Evolutionary conservation across 2,797 vertebrate genomes (phyloP).

Genomic region (Trachops cirrhosus): DNA sequence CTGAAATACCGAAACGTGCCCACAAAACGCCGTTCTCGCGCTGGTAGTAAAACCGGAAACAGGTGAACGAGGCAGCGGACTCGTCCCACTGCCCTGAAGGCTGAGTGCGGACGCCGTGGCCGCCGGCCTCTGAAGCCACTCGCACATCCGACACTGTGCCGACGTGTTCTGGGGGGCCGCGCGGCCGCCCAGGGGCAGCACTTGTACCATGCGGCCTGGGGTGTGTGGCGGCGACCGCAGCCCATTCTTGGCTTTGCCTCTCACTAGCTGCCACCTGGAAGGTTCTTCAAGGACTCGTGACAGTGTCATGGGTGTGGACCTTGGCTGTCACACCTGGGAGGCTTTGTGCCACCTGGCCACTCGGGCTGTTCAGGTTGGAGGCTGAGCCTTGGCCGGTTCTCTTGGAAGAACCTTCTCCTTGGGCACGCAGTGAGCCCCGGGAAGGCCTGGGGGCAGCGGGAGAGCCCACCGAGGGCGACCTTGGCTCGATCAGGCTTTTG

Average conservation of each 20-base stretch:
- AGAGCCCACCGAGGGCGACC: rapidly evolving
- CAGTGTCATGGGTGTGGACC: neutral
- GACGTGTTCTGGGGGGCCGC: rapidly evolving
- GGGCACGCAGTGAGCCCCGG: neutral
- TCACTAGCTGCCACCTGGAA: neutral
- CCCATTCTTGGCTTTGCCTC: neutral
- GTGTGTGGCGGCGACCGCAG: rapidly evolving
- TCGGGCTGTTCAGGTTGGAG: neutral
- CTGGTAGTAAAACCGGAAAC: rapidly evolving
- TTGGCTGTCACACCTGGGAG: rapidly evolving
- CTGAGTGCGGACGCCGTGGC: rapidly evolving
- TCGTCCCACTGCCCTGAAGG: rapidly evolving
- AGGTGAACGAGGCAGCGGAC: rapidly evolving
- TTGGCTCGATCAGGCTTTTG: neutral
- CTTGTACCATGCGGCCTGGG: rapidly evolving
- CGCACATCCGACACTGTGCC: rapidly evolving
- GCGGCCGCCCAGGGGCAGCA: neutral
- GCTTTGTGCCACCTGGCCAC: neutral
- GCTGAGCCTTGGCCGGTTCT: neutral
- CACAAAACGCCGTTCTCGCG: rapidly evolving
- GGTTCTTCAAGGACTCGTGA: neutral
- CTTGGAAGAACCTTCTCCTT: neutral
- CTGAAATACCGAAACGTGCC: neutral
- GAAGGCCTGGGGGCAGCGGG: too few relatives aligned
- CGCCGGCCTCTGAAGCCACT: rapidly evolving